phyloP scores from a whole-genome alignment of 2,113 vertebrate genomes.

The Phyllostomus hastatus region DNA sequence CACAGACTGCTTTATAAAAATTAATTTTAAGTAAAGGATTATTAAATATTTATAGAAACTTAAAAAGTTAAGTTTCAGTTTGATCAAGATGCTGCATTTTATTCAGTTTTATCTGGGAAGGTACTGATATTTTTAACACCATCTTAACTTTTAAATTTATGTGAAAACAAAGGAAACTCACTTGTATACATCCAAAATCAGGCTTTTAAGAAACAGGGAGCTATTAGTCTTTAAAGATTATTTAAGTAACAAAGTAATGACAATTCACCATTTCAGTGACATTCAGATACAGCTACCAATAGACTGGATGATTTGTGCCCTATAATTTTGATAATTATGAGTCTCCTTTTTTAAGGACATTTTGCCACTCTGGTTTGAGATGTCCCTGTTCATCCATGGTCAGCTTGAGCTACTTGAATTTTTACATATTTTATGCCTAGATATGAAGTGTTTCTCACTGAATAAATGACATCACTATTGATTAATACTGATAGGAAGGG shows the following conservation, averaged over 20 bases:
- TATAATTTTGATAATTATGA: not conserved
- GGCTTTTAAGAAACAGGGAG: not conserved
- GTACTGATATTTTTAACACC: constrained; percentile 7
- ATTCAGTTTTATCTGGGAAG: not conserved
- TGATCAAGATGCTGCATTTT: not conserved
- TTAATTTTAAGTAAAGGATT: not conserved
- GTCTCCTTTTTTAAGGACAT: not conserved
- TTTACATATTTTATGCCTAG: not conserved
- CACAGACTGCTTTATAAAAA: not conserved
- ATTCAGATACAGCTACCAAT: not conserved
- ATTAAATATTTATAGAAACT: not conserved
- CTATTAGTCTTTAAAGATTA: not conserved
- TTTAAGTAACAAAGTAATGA: constrained; percentile 14
- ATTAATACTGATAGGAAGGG: not conserved
- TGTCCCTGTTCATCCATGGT: not conserved
- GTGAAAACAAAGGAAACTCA: not conserved
- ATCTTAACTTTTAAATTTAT: not conserved
- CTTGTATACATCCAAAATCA: not conserved
- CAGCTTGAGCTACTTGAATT: not conserved
- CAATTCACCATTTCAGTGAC: not conserved
- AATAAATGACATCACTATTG: not conserved
- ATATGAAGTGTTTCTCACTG: not conserved
- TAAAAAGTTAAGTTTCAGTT: not conserved
- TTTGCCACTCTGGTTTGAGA: not conserved
- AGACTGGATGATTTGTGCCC: not conserved